Conservation (phyloP, 2,113 vertebrate species). For the Tetraodon nigroviridis region DNA sequence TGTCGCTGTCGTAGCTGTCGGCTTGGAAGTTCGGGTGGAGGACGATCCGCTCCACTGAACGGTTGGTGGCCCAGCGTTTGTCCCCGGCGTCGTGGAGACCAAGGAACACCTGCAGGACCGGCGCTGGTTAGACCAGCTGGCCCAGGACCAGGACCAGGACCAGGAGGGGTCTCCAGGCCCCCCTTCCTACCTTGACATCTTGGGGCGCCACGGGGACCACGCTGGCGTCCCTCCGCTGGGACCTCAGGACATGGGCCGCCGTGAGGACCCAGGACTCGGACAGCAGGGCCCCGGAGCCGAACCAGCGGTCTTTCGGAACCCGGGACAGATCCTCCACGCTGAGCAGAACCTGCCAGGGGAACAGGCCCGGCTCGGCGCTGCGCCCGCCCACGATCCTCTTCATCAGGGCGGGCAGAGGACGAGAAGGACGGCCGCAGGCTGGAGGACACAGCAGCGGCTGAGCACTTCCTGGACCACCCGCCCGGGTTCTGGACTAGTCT, state of each 20-base stretch:
- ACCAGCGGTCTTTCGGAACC: constrained; percentile 88
- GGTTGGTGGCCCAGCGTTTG: constrained; percentile 73
- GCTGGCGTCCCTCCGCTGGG: constrained; percentile 82
- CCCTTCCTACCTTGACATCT: constrained; percentile 72
- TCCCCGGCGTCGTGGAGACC: constrained; percentile 80
- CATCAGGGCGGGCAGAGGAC: constrained; percentile 76
- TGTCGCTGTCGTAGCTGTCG: constrained; percentile 91
- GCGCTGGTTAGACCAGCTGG: not conserved
- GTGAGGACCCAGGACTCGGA: constrained; percentile 90
- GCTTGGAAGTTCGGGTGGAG: constrained; percentile 90
- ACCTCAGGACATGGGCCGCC: constrained; percentile 88
- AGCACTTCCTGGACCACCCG: not conserved
- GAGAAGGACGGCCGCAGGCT: constrained; percentile 75
- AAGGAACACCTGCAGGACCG: constrained; percentile 73
- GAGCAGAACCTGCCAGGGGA: constrained; percentile 94
- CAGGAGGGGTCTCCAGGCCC: not conserved
- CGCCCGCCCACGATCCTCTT: constrained; percentile 91
- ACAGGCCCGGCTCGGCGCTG: constrained; percentile 80
- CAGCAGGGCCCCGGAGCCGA: constrained; percentile 91
- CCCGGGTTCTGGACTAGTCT: not conserved
- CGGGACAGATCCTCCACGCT: constrained; percentile 88
- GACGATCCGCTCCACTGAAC: constrained; percentile 78
- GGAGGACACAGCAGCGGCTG: not conserved
- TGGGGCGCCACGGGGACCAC: constrained; percentile 83
- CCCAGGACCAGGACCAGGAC: not conserved